phyloP scores from a whole-genome alignment of 1,140 invertebrate species.

The Hestina assimilis region DNA sequence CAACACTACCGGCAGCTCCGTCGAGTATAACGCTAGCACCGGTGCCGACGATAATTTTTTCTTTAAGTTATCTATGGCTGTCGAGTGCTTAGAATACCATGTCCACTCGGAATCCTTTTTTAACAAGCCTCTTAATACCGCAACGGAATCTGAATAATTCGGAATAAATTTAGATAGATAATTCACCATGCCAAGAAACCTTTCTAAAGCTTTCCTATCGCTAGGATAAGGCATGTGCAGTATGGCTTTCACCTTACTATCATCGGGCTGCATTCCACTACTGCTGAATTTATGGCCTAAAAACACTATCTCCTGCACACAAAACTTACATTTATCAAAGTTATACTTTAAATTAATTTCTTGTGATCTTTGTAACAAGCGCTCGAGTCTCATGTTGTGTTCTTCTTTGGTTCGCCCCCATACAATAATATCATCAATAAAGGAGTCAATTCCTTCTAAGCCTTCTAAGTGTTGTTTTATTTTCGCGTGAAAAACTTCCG shows the following conservation, averaged over 20 bases:
- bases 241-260: constrained; percentile 16
- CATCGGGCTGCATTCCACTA: constrained; percentile 13
- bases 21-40: neutral
- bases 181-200: constrained; percentile 23
- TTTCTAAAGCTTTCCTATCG: constrained; percentile 12
- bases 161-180: constrained; percentile 23
- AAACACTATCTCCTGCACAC: constrained; percentile 13
- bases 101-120: constrained; percentile 9
- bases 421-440: constrained; percentile 22
- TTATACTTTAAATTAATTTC: constrained; percentile 22
- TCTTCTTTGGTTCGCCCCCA: constrained; percentile 8
- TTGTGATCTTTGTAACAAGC: constrained; percentile 13
- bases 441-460: constrained; percentile 15
- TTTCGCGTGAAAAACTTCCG: constrained; percentile 31
- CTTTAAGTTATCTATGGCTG: neutral
- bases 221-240: constrained; percentile 5
- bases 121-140: neutral
- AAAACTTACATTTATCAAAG: constrained; percentile 21
- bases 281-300: constrained; percentile 18
- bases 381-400: constrained; percentile 13
- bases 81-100: neutral
- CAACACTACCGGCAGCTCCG: neutral
- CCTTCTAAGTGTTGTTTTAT: constrained; percentile 18
- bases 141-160: constrained; percentile 3
- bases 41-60: neutral